Percentiles rank a stretch among this genome's conserved stretches.
Conservation (phyloP, 2,888 invertebrate genomes). For the Nymphalis urticae region DNA sequence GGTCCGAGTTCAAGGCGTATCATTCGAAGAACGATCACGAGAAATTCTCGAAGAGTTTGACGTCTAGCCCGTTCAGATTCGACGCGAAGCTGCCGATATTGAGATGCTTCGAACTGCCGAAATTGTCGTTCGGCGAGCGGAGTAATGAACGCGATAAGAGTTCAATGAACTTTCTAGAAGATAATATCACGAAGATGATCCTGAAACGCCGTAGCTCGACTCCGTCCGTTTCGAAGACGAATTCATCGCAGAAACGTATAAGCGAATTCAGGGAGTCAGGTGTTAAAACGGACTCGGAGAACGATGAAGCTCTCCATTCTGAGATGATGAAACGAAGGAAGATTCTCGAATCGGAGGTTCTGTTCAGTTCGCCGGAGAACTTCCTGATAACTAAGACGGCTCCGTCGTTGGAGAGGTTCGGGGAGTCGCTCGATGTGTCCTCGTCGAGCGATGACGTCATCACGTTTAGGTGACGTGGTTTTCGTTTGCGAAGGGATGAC, state of each 20-base stretch:
- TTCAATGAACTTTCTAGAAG: conserved; percentile 16
- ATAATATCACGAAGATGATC: conserved; percentile 36
- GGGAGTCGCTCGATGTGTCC: conserved; percentile 31
- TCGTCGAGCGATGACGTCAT: conserved; percentile 58
- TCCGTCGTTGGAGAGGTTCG: conserved; percentile 65
- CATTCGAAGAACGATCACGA: conserved; percentile 17
- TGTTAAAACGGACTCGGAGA: conserved; percentile 66
- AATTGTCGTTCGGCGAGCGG: conserved; percentile 47
- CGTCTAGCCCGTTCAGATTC: conserved; percentile 57
- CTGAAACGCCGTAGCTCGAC: conserved; percentile 68
- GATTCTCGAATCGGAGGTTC: conserved; percentile 46
- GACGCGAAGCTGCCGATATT: conserved; percentile 56
- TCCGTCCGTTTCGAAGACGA: conserved; percentile 48
- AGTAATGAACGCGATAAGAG: conserved; percentile 40
- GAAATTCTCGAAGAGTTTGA: conserved; percentile 51
- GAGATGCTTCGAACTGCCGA: conserved; percentile 62
- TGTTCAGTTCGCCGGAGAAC: conserved; percentile 65
- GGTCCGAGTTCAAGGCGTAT: conserved; percentile 38
- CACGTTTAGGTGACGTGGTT: conserved; percentile 25
- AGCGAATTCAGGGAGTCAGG: conserved; percentile 58
- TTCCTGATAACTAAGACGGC: conserved; percentile 70
- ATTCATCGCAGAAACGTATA: conserved; percentile 51
- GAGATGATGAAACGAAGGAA: conserved; percentile 33
- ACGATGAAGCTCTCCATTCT: conserved; percentile 52
- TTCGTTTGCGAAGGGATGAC: background rate